Conservation (phyloP, 2,797 vertebrate species). For the Spinus olivaceus region DNA sequence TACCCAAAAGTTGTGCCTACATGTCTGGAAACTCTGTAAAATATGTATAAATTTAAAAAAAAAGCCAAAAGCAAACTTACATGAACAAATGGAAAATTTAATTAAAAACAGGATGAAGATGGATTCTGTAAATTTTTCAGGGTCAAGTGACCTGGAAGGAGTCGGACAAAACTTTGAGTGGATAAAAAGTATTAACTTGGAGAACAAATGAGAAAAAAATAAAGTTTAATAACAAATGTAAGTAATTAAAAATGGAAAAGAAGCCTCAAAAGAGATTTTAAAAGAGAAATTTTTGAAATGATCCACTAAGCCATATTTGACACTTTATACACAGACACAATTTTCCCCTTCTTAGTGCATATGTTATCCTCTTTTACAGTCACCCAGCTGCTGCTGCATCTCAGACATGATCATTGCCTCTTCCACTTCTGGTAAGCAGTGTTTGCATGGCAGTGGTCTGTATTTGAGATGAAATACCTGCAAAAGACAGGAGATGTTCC, state of each 20-base stretch:
- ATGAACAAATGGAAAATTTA: slow-evolving; percentile 24
- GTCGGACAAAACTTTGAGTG: slow-evolving; percentile 43
- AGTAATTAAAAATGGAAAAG: slow-evolving; percentile 64
- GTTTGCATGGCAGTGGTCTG: neutral
- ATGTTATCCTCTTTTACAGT: neutral
- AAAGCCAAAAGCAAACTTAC: neutral
- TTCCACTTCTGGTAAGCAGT: neutral
- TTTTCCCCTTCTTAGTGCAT: neutral
- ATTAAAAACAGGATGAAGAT: slow-evolving; percentile 64
- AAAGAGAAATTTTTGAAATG: neutral
- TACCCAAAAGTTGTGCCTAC: neutral
- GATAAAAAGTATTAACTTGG: slow-evolving; percentile 32
- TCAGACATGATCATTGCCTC: neutral
- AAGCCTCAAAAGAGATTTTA: slow-evolving; percentile 37
- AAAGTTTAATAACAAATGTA: slow-evolving; percentile 60
- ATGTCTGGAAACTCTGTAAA: neutral
- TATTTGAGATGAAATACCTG: neutral
- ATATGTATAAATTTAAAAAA: neutral
- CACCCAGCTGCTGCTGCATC: neutral
- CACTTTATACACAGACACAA: neutral
- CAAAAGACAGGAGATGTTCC: neutral
- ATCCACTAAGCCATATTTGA: neutral
- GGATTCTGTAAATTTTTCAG: slow-evolving; percentile 59
- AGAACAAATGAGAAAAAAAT: slow-evolving; percentile 52
- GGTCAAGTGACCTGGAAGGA: slow-evolving; percentile 65